phyloP scores from a whole-genome alignment of 2,113 vertebrate genomes.

The Uria aalge region DNA sequence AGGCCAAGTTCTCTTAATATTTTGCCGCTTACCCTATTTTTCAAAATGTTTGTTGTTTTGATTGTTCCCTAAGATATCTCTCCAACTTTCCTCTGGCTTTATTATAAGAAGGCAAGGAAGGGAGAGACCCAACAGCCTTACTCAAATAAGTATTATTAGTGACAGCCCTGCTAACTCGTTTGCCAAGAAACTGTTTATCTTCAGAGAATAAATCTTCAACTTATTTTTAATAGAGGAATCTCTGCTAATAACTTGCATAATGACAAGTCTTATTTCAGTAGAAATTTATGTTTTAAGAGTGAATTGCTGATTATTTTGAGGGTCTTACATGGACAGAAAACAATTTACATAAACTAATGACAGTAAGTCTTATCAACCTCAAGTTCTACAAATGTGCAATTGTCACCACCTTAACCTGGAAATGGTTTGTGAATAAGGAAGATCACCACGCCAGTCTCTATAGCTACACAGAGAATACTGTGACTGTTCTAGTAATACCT shows the following conservation, averaged over 20 bases:
- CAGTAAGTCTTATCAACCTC: neutral
- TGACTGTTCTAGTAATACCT: neutral
- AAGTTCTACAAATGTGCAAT: neutral
- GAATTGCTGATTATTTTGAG: neutral
- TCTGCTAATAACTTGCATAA: conserved; percentile 5
- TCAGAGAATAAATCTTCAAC: neutral
- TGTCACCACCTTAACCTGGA: neutral
- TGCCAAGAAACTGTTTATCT: conserved; percentile 36
- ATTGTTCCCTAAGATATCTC: conserved; percentile 21
- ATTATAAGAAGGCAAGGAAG: neutral
- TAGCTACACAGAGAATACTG: neutral
- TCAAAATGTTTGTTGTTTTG: conserved; percentile 49
- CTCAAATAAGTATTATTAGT: neutral
- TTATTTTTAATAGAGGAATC: neutral
- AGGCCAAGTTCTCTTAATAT: neutral
- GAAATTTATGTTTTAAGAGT: neutral
- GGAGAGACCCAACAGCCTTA: neutral
- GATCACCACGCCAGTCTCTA: neutral
- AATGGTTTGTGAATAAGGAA: neutral
- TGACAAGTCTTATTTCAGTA: neutral
- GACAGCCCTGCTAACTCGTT: neutral
- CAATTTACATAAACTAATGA: neutral
- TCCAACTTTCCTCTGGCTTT: conserved; percentile 50
- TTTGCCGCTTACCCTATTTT: conserved; percentile 18
- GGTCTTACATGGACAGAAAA: neutral